Percentiles rank a stretch among this genome's conserved stretches.
These are phyloP conservation scores for Myoxocephalus aenaeus DNA, from an alignment of 2,797 vertebrate genomes.

Conservation along the genomic window DNA sequence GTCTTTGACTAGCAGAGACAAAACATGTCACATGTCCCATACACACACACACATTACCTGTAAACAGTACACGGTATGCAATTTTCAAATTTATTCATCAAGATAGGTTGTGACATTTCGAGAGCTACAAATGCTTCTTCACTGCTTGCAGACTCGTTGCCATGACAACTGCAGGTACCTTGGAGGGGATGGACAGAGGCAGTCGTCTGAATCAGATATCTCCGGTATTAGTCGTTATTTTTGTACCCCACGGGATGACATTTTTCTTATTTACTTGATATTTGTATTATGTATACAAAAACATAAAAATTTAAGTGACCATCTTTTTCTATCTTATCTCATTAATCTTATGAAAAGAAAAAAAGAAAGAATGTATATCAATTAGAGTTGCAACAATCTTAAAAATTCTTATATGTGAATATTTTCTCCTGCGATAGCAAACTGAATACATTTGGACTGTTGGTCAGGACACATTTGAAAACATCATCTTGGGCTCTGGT, in stretches of 20 bases:
- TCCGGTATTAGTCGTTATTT: neutral
- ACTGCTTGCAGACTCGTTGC: slow-evolving; percentile 38
- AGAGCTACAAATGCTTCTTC: neutral
- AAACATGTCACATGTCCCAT: neutral
- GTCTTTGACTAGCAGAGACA: slow-evolving; percentile 60
- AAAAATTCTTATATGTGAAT: neutral
- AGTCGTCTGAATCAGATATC: slow-evolving; percentile 23
- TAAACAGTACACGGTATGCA: neutral
- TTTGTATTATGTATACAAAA: neutral
- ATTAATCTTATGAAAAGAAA: neutral
- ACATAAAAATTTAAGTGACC: neutral
- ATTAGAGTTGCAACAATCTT: neutral
- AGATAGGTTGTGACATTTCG: neutral
- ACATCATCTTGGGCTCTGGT: neutral
- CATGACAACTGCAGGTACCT: slow-evolving; percentile 55
- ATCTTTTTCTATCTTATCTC: neutral
- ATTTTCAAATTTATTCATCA: neutral
- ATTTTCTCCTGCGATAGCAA: neutral
- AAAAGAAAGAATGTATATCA: neutral
- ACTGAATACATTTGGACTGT: neutral
- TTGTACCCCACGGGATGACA: neutral
- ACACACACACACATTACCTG: neutral
- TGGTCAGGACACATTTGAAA: neutral
- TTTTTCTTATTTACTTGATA: neutral
- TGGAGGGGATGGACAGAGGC: slow-evolving; percentile 20